phyloP scores from a whole-genome alignment of 2,797 vertebrate genomes.

The Chromis chromis region DNA sequence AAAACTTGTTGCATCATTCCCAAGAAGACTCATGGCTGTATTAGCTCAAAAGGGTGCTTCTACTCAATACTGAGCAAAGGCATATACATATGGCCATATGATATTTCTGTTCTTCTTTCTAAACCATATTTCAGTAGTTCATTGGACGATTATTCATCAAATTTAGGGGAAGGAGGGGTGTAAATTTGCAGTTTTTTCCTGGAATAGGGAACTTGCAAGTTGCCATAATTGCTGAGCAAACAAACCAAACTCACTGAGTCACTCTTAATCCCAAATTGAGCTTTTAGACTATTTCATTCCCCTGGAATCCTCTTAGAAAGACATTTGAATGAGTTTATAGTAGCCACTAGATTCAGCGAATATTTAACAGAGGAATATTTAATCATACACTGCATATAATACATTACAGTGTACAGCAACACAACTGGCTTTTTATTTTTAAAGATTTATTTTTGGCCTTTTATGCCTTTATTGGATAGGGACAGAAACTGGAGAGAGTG shows the following conservation, averaged over 20 bases:
- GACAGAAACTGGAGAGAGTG: too few species aligned
- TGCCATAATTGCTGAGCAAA: constrained; percentile 18
- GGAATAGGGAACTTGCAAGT: constrained; percentile 10
- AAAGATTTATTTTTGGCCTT: too few species aligned
- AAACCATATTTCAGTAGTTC: constrained; percentile 24
- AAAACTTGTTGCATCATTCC: too few species aligned
- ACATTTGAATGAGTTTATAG: not conserved
- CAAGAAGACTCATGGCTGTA: too few species aligned
- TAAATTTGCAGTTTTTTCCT: not conserved
- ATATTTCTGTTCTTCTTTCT: too few species aligned
- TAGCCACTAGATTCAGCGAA: not conserved
- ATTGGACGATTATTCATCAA: not conserved
- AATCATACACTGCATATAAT: not conserved
- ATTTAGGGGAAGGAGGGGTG: not conserved
- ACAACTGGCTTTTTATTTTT: too few species aligned
- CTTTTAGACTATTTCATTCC: not conserved
- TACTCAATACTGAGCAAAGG: too few species aligned
- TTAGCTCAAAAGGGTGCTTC: too few species aligned
- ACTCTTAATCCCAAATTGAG: constrained; percentile 15
- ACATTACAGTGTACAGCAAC: too few species aligned
- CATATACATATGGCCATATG: too few species aligned
- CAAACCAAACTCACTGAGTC: constrained; percentile 6
- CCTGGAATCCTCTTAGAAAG: constrained; percentile 1
- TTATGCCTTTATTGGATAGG: too few species aligned
- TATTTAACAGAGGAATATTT: not conserved